phyloP scores from a whole-genome alignment of 2,113 vertebrate genomes.

The Cryptoleucopteryx plumbea region DNA sequence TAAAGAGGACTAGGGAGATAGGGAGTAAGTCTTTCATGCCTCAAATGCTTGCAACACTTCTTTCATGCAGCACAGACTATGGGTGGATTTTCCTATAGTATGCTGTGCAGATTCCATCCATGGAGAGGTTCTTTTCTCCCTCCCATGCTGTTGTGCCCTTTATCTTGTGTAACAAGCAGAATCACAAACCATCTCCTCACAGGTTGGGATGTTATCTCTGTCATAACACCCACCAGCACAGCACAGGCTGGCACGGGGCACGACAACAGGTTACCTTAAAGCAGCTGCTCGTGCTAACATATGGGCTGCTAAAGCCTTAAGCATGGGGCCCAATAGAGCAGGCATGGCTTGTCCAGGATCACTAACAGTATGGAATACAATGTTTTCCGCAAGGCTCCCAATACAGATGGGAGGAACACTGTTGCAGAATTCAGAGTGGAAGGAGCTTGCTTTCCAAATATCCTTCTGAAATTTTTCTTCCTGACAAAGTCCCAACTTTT shows the following conservation, averaged over 20 bases:
- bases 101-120: rapidly evolving
- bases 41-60: background rate
- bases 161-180: background rate
- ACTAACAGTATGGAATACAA: background rate
- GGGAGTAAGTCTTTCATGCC: background rate
- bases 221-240: background rate
- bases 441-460: background rate
- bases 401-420: background rate
- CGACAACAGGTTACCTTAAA: background rate
- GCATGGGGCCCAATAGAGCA: rapidly evolving
- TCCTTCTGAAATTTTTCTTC: background rate
- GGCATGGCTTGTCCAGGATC: background rate
- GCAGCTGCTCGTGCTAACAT: background rate
- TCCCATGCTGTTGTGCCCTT: background rate
- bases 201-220: background rate
- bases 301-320: background rate
- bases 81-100: background rate
- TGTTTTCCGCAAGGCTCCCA: background rate
- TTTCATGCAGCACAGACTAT: background rate
- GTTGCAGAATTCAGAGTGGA: rapidly evolving
- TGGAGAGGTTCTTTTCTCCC: background rate
- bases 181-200: background rate
- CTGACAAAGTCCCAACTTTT: background rate
- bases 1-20: background rate
- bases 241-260: rapidly evolving